phyloP scores from a whole-genome alignment of 2,888 invertebrate genomes.

The Nephrotoma guestfalica region DNA sequence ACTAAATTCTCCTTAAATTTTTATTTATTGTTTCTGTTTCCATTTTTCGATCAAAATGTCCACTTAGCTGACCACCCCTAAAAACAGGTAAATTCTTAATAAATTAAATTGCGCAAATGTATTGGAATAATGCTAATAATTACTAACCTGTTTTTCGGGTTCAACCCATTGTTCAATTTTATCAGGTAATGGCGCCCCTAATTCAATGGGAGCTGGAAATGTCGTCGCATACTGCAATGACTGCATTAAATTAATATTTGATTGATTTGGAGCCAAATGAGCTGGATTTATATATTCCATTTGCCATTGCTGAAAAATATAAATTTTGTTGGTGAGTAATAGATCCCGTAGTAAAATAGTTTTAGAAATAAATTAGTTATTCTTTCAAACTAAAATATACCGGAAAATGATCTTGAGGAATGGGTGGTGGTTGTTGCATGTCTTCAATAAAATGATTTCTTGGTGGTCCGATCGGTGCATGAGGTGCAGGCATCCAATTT shows the following conservation, averaged over 20 bases:
- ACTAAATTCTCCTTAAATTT: neutral
- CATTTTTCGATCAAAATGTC: conserved; percentile 11
- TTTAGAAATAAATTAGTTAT: neutral
- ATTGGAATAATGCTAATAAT: neutral
- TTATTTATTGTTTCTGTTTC: conserved; percentile 13
- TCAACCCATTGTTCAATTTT: conserved; percentile 30
- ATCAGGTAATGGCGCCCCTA: conserved; percentile 21
- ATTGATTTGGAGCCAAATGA: conserved; percentile 23
- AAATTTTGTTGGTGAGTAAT: neutral
- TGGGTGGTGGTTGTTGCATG: conserved; percentile 15
- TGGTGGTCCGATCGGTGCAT: conserved; percentile 13
- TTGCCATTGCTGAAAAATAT: conserved; percentile 19
- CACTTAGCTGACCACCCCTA: conserved; percentile 27
- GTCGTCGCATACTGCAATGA: conserved; percentile 27
- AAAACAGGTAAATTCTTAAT: neutral
- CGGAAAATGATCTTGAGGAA: conserved; percentile 27
- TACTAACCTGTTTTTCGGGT: conserved; percentile 29
- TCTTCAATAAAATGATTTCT: conserved; percentile 17
- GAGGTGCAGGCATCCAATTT: conserved; percentile 23
- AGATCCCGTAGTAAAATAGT: neutral
- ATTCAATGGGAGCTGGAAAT: conserved; percentile 14
- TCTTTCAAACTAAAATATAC: conserved; percentile 15
- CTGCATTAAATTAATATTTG: conserved; percentile 27
- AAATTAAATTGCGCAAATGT: neutral
- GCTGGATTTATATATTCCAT: conserved; percentile 29